Conservation (phyloP, 2,797 vertebrate species). For the Mastacembelus armatus region DNA sequence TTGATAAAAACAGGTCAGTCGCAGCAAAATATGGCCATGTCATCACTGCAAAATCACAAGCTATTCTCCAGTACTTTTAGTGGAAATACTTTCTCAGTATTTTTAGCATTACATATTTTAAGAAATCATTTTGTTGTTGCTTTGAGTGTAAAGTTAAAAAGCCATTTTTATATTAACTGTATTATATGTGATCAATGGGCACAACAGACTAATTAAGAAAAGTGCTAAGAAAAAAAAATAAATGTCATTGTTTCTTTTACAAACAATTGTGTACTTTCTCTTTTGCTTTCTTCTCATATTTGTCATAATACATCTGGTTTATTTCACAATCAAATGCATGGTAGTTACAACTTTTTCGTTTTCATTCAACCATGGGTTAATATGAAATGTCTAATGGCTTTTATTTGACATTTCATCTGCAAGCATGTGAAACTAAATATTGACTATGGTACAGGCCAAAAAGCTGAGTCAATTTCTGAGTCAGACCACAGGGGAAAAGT, state of each 20-base stretch:
- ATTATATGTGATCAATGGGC: slow-evolving; percentile 87
- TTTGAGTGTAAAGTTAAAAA: slow-evolving; percentile 89
- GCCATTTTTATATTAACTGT: slow-evolving; percentile 90
- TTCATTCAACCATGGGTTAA: not conserved
- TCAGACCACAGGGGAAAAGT: slow-evolving; percentile 32
- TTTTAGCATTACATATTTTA: slow-evolving; percentile 88
- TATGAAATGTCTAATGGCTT: slow-evolving; percentile 11
- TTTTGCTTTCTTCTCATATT: slow-evolving; percentile 47
- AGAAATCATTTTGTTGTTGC: slow-evolving; percentile 85
- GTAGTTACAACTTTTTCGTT: not conserved
- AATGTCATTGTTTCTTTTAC: slow-evolving; percentile 87
- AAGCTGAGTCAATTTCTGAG: slow-evolving; percentile 34
- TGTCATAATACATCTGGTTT: not conserved
- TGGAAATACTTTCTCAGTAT: slow-evolving; percentile 85
- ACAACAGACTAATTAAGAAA: slow-evolving; percentile 83
- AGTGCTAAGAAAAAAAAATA: slow-evolving; percentile 84
- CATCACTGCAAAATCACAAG: slow-evolving; percentile 81
- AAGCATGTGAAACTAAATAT: slow-evolving; percentile 31
- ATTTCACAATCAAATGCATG: not conserved
- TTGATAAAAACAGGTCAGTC: slow-evolving; percentile 53
- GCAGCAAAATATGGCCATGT: slow-evolving; percentile 69
- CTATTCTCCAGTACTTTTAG: slow-evolving; percentile 81
- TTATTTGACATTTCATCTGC: slow-evolving; percentile 30
- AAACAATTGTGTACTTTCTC: slow-evolving; percentile 72
- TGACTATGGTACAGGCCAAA: slow-evolving; percentile 20